phyloP scores from a whole-genome alignment of 2,113 vertebrate species.

The Zeus faber region DNA sequence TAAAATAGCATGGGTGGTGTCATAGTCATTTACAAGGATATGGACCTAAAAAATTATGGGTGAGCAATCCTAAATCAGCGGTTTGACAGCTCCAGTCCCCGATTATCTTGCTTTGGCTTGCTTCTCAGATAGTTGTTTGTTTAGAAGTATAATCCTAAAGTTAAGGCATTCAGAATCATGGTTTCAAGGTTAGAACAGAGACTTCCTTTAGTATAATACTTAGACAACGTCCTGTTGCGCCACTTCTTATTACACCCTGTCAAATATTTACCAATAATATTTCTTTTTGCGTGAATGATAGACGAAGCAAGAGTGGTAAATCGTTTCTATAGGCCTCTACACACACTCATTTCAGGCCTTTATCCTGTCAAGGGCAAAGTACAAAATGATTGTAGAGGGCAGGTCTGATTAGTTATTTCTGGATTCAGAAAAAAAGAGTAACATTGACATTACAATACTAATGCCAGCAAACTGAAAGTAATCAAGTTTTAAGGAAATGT shows the following conservation, averaged over 20 bases:
- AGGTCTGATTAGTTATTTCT: background rate
- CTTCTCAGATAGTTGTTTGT: too few species aligned
- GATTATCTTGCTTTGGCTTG: too few species aligned
- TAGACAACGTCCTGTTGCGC: background rate
- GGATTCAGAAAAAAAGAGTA: too few species aligned
- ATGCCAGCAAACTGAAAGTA: too few species aligned
- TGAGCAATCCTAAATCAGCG: too few species aligned
- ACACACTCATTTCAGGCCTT: conserved; percentile 20
- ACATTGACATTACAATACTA: too few species aligned
- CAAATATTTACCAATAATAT: conserved; percentile 52
- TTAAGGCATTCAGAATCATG: background rate
- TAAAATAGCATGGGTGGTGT: too few species aligned
- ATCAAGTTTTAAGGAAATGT: too few species aligned
- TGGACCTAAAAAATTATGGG: too few species aligned
- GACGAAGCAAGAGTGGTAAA: conserved; percentile 14
- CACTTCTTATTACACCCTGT: conserved; percentile 22
- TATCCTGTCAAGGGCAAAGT: conserved; percentile 35
- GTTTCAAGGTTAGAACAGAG: background rate
- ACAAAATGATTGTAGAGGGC: background rate
- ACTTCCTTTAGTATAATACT: background rate
- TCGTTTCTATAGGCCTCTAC: conserved; percentile 20
- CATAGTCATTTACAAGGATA: too few species aligned
- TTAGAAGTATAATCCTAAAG: background rate
- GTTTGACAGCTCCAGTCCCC: too few species aligned
- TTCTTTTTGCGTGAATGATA: conserved; percentile 12